Evolutionary conservation across 2,888 invertebrate genomes (phyloP).

Genomic region (Magallana nippona): DNA sequence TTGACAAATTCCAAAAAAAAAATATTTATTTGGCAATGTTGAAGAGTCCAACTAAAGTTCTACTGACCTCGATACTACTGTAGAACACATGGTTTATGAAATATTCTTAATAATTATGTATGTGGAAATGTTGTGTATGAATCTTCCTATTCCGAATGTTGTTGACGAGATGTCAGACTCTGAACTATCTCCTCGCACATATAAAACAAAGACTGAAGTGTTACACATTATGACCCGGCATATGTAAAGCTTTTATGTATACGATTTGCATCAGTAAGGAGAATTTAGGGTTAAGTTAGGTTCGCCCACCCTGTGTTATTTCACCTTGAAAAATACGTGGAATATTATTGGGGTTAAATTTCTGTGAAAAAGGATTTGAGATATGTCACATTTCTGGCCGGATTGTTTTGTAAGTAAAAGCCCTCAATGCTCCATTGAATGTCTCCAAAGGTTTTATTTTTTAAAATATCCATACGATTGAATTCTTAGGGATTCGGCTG

Average conservation of each 20-base stretch:
- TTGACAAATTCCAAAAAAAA: no score
- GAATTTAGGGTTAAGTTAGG: constrained; percentile 22
- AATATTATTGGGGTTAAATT: constrained; percentile 32
- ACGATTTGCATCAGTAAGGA: constrained; percentile 8
- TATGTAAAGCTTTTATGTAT: neutral
- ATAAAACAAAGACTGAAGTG: neutral
- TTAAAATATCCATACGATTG: neutral
- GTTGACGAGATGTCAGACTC: no score
- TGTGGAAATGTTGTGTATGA: no score
- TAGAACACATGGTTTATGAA: no score
- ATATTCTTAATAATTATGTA: no score
- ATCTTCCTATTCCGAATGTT: no score
- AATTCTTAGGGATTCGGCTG: constrained; percentile 11
- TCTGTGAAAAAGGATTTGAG: constrained; percentile 13
- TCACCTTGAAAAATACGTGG: constrained; percentile 27
- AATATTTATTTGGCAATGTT: no score
- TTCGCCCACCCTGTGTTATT: constrained; percentile 26
- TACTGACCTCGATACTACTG: no score
- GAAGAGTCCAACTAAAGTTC: no score
- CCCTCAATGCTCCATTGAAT: neutral
- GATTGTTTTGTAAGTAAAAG: constrained; percentile 37
- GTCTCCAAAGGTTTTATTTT: constrained; percentile 5
- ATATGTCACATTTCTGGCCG: constrained; percentile 16
- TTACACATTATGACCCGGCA: constrained; percentile 27
- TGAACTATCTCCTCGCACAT: neutral